A percentile compares a stretch with the other conserved stretches of the same genome.
phyloP scores from a whole-genome alignment of 1,140 invertebrate species.

The Diachasmimorpha longicaudata region DNA sequence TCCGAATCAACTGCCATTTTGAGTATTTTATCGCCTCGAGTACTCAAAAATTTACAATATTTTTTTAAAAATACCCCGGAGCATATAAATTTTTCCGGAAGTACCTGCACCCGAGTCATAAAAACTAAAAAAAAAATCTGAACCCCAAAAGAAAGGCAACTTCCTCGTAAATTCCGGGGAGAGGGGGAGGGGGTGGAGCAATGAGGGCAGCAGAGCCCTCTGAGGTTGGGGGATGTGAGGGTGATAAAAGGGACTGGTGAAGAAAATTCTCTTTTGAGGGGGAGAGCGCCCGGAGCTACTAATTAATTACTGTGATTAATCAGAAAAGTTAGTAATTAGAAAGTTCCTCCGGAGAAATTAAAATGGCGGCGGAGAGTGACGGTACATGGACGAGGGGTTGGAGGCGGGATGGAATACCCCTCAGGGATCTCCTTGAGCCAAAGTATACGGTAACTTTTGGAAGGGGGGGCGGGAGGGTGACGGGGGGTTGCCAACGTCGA shows the following conservation, averaged over 20 bases:
- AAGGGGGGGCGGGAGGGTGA: too few relatives aligned
- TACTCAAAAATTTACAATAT: too few relatives aligned
- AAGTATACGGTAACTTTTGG: conserved; percentile 2
- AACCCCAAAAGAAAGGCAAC: not conserved
- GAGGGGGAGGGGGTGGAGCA: not conserved
- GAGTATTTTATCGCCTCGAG: too few relatives aligned
- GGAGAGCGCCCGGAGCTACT: conserved; percentile 43
- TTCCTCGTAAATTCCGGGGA: not conserved
- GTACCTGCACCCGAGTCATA: not conserved
- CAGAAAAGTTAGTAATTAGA: conserved; percentile 67
- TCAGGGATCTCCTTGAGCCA: not conserved
- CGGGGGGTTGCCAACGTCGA: not conserved
- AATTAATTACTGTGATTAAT: conserved; percentile 67
- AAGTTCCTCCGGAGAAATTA: conserved; percentile 64
- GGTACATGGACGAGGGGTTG: conserved; percentile 41
- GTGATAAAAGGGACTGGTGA: not conserved
- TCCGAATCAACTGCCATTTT: too few relatives aligned
- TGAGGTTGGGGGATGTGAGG: too few relatives aligned
- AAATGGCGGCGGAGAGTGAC: conserved; percentile 53
- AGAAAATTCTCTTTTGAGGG: conserved; percentile 20
- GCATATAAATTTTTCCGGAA: too few relatives aligned
- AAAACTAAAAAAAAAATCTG: not conserved
- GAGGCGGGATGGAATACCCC: conserved; percentile 37
- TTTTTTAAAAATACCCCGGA: too few relatives aligned
- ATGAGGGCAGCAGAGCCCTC: too few relatives aligned